Evolutionary conservation across 1,140 invertebrate species (phyloP).

Genomic region (Oryctes rhinoceros): DNA sequence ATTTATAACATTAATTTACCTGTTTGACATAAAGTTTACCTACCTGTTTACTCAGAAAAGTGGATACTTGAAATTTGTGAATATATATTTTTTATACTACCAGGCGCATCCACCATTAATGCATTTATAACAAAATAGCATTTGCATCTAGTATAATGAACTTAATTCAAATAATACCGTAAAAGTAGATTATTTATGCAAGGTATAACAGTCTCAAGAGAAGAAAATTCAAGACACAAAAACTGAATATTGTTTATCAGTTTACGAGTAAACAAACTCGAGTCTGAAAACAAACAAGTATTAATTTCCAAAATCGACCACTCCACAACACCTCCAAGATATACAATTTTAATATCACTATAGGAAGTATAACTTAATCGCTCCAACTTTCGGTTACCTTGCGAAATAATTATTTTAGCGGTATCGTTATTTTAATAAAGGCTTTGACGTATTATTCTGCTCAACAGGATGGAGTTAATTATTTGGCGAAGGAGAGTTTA

Average conservation of each 20-base stretch:
- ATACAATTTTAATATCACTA: neutral
- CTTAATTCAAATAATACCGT: no score
- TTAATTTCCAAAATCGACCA: neutral
- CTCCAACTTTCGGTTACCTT: neutral
- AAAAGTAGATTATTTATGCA: no score
- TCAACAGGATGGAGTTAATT: slow-evolving; percentile 42
- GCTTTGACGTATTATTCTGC: slow-evolving; percentile 13
- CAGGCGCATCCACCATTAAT: no score
- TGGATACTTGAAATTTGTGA: no score
- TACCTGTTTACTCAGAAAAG: no score
- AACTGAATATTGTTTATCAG: neutral
- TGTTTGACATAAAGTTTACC: no score
- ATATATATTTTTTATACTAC: no score
- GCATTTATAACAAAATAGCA: no score
- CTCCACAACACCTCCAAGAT: neutral
- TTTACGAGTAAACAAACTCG: neutral
- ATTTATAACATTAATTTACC: no score
- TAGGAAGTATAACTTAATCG: neutral
- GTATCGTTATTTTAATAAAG: slow-evolving; percentile 32
- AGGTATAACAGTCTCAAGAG: no score
- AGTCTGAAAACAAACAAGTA: neutral
- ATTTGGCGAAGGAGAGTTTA: slow-evolving; percentile 50
- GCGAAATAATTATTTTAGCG: slow-evolving; percentile 28
- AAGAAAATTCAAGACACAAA: no score
- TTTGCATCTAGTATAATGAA: no score